Conservation (phyloP, 1,140 invertebrate species). For the Colletes latitarsis region DNA sequence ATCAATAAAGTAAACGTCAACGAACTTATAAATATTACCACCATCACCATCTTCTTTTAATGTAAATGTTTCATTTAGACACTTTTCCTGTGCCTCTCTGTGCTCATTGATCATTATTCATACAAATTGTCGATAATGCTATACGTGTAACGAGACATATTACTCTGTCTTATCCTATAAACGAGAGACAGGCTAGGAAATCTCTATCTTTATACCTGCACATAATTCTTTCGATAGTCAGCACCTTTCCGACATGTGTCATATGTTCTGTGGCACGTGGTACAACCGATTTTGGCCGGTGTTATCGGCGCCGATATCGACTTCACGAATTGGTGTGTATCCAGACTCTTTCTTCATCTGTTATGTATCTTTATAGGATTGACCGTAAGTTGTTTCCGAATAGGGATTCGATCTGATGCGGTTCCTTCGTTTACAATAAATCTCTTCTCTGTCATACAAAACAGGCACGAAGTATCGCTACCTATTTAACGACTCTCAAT, state of each 20-base stretch:
- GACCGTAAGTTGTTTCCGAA: slow-evolving; percentile 58
- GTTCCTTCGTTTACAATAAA: too few species aligned
- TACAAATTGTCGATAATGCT: too few species aligned
- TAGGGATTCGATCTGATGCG: not conserved
- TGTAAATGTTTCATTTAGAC: too few species aligned
- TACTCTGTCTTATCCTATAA: too few species aligned
- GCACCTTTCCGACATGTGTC: slow-evolving; percentile 60
- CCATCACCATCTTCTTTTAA: too few species aligned
- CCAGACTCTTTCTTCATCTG: slow-evolving; percentile 68
- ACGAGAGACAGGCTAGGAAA: too few species aligned
- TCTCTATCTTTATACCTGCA: too few species aligned
- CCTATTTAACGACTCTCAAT: slow-evolving; percentile 59
- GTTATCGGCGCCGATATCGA: slow-evolving; percentile 76
- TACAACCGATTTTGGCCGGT: slow-evolving; percentile 75
- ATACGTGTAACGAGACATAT: too few species aligned
- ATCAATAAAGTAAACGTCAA: too few species aligned
- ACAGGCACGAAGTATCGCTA: slow-evolving; percentile 64
- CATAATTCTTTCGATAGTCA: slow-evolving; percentile 47
- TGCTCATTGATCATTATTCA: too few species aligned
- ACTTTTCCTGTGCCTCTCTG: too few species aligned
- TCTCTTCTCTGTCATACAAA: not conserved
- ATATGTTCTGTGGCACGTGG: slow-evolving; percentile 72
- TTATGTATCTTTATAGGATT: slow-evolving; percentile 68
- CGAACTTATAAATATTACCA: too few species aligned
- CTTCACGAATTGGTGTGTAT: slow-evolving; percentile 64